These are phyloP conservation scores for Eristalis pertinax DNA, from an alignment of 2,888 invertebrate species.

Conservation along the genomic window DNA sequence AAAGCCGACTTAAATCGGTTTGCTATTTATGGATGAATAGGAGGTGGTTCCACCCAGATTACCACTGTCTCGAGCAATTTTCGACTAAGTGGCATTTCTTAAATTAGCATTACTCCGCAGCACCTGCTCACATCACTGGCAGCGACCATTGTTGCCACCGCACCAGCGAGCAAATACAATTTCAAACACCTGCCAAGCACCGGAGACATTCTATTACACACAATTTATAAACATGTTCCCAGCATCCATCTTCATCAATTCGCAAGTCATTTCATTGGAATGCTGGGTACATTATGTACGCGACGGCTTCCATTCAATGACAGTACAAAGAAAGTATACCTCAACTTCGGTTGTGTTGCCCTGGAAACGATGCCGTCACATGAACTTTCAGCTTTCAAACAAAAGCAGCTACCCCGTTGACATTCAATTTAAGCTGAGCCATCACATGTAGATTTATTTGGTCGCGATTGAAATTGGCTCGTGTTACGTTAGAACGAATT, in stretches of 20 bases:
- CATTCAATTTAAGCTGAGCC: constrained; percentile 36
- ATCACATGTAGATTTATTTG: constrained; percentile 1
- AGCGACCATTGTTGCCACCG: too few relatives aligned
- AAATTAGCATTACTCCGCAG: neutral
- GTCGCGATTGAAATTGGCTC: constrained; percentile 24
- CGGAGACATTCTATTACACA: neutral
- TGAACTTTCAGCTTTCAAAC: constrained; percentile 21
- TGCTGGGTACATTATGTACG: constrained; percentile 4
- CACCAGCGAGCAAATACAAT: neutral
- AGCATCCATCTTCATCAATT: constrained; percentile 31
- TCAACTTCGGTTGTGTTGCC: neutral
- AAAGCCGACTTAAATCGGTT: neutral
- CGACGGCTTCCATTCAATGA: neutral
- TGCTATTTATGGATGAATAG: neutral
- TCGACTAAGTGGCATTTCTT: neutral
- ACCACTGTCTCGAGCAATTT: neutral
- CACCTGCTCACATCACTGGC: neutral
- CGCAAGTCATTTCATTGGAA: constrained; percentile 3
- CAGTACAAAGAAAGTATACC: neutral
- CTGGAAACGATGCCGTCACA: neutral
- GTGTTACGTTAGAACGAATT: constrained; percentile 30
- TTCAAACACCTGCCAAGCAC: neutral
- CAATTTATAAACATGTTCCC: neutral
- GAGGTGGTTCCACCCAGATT: too few relatives aligned
- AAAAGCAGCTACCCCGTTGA: neutral